Base-by-base conservation (phyloP, 1,140 invertebrate species). In the Drosophila takahashii region DNA sequence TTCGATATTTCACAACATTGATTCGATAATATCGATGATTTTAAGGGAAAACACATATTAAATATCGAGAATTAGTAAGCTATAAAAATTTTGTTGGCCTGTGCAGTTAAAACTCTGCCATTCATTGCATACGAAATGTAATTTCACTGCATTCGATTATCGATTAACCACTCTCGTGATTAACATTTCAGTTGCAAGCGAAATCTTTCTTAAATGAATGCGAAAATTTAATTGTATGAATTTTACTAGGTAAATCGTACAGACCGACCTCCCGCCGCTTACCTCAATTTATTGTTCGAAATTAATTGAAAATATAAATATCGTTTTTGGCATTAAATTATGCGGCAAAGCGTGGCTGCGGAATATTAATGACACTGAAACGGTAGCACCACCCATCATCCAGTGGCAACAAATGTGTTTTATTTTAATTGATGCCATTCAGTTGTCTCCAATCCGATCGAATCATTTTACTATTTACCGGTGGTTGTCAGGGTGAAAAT, bases 341-440 rank as follows among this genome's bases (percentile, higher is more conserved):
- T 74, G 65, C 47, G 58, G 74, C 34, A 73, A 61, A 69, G 79
- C 56, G 52, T 50, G 54, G 16, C 45, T 47, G 48, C 45, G 47
- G 77, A 77, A 77, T 70, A 81, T 86, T 66, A 78, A 75, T 81
- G 64, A 66, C 76, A 59, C 36, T 36, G 65, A 34, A 54, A 15
- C n/a, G 66, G 16, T 48, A 67, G 11, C 51, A 64, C 9, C 36
- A 34, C 50, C 64, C 9, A 22, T 18, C 9, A 22, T 18, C 13
- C 51, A 48, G 29, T 34, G 37, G 59, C 26, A 22, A 75, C 53
- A 76, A 50, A 70, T 81, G 77, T 64, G 57, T 65, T 76, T 77
- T 67, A 69, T 69, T 61, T 81, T 77, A 77, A 81, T 81, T 78
- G 74, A 83, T 72, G 45, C 34, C 64, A 44, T n/a, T 51, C 60